Percentiles rank a stretch among this genome's conserved stretches.
Conservation (phyloP, 2,888 invertebrate species). For the Spatulosminthurus flaviceps region DNA sequence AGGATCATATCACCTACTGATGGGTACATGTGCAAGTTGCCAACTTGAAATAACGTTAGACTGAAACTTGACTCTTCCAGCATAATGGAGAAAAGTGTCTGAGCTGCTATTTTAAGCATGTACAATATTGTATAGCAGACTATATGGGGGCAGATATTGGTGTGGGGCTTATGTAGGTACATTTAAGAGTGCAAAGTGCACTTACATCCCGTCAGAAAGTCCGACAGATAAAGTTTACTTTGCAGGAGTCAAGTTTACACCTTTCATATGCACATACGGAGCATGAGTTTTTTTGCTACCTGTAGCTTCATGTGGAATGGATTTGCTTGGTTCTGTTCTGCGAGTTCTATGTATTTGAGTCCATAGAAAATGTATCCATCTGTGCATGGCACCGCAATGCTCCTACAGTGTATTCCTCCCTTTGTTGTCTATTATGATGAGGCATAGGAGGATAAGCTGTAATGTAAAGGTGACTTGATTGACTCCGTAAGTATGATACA, state of each 20-base stretch:
- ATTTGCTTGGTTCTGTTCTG: not conserved
- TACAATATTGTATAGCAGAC: too few species aligned
- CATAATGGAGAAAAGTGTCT: not conserved
- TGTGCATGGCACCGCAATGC: too few species aligned
- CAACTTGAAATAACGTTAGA: not conserved
- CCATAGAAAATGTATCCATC: too few species aligned
- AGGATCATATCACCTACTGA: conserved; percentile 13
- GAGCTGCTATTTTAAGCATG: not conserved
- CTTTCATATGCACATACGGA: too few species aligned
- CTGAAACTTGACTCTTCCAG: not conserved
- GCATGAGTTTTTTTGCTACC: too few species aligned
- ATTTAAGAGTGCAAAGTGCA: not conserved
- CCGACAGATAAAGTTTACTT: not conserved
- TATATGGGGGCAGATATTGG: too few species aligned
- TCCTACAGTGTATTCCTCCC: too few species aligned
- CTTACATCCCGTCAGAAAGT: not conserved
- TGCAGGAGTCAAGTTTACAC: not conserved
- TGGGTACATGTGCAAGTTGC: not conserved
- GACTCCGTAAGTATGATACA: too few species aligned
- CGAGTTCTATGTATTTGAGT: too few species aligned
- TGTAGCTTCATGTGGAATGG: not conserved
- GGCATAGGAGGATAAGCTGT: too few species aligned
- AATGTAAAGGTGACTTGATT: too few species aligned
- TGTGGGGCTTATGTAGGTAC: not conserved
- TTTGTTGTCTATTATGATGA: too few species aligned